These are phyloP conservation scores for Zosterops lateralis DNA, from an alignment of 2,113 vertebrate genomes.

Conservation along the genomic window DNA sequence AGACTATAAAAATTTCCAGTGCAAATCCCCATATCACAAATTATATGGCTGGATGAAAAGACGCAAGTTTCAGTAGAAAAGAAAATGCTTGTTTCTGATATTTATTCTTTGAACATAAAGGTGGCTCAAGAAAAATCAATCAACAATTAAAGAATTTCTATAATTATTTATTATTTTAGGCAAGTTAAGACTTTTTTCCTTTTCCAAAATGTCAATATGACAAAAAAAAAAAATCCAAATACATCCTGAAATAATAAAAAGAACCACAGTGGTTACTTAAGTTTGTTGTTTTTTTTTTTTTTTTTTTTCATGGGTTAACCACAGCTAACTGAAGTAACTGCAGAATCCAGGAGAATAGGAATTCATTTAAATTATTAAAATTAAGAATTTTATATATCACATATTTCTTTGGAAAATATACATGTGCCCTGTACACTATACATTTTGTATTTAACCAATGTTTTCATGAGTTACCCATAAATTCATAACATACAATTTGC, in stretches of 20 bases:
- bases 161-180: background rate
- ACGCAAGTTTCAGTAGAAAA: background rate
- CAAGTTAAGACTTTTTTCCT: background rate
- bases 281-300: background rate
- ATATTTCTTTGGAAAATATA: background rate
- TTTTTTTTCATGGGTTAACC: background rate
- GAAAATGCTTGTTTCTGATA: background rate
- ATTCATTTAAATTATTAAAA: background rate
- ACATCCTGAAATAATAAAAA: background rate
- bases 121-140: background rate
- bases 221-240: background rate
- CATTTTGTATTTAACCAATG: background rate
- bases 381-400: background rate
- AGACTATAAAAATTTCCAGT: background rate
- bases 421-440: background rate
- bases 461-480: background rate
- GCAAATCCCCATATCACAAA: background rate
- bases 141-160: background rate
- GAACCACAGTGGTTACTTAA: background rate
- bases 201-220: background rate
- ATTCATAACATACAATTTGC: background rate
- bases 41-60: background rate
- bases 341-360: background rate
- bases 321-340: background rate
- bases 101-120: background rate